Evolutionary conservation across 2,888 invertebrate genomes (phyloP), one percentile per base, ranked within the genome.

Genomic region (Euplexia lucipara): DNA sequence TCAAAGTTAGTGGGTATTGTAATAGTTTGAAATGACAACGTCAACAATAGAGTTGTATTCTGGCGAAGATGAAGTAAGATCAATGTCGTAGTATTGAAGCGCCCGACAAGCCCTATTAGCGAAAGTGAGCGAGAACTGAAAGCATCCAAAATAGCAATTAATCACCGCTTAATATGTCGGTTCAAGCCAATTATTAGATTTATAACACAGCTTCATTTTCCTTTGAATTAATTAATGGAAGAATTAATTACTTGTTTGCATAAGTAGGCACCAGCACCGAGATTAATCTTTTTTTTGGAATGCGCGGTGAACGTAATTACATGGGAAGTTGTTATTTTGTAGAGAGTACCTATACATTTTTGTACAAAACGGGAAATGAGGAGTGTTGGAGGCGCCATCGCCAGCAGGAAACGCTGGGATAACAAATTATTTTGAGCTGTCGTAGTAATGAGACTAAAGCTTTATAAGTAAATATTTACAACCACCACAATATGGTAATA

Each of bases 91-190:
- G 35, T 61, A 75, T 70, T 68, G 52, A 68, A 51, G 52, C 47
- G 53, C 14, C 60, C 41, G 54, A 62, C 47, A 56, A 47, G 58
- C 53, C 57, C 58, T 70, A 65, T 64, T 71, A 72, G 35, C 20
- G 54, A 70, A 72, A 67, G 35, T 59, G 51, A 76, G 62, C 71
- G 67, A 54, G 34, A 72, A 51, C 68, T 62, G 53, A 64, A 59
- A 60, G 68, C 63, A 49, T 51, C 42, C 48, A 53, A 48, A 61
- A 73, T 51, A 22, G 64, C 48, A 57, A 82, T 81, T 80, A 75
- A 82, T 82, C 80, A 78, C 64, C 22, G 44, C 52, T 39, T 67
- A 51, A 54, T 69, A 69, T 59, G 62, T 60, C 59, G 59, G 72
- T 68, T 56, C 53, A 61, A 65, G 53, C 54, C 72, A 68, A 79